Percentiles rank a stretch among this genome's conserved stretches.
Conservation (phyloP, 1,140 invertebrate genomes). For the Stenopsyche tienmushanensis region DNA sequence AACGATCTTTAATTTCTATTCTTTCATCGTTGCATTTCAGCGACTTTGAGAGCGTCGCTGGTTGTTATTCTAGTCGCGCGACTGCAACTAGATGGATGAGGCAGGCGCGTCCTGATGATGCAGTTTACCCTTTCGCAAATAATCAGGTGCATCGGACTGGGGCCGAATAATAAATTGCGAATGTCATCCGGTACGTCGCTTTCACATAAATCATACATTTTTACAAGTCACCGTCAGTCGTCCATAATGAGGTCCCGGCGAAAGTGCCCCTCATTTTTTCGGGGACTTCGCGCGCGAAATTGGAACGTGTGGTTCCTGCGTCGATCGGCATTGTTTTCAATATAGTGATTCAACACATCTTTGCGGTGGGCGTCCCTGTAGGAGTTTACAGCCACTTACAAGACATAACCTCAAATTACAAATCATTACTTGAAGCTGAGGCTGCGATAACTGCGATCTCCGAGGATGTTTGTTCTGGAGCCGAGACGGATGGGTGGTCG, state of each 20-base stretch:
- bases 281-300: neutral
- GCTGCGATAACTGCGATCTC: slow-evolving; percentile 2
- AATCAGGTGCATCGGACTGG: neutral
- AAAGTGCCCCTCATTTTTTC: too few relatives aligned
- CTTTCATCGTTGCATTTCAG: too few relatives aligned
- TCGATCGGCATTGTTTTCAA: slow-evolving; percentile 1
- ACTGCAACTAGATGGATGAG: neutral
- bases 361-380: neutral
- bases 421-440: slow-evolving; percentile 3
- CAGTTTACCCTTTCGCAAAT: neutral
- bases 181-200: slow-evolving; percentile 11
- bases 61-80: neutral
- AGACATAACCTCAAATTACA: slow-evolving; percentile 12
- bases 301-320: neutral
- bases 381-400: slow-evolving; percentile 27
- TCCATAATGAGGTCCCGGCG: too few relatives aligned
- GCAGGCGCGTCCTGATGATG: neutral
- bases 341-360: neutral
- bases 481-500: neutral
- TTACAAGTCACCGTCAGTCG: slow-evolving; percentile 17
- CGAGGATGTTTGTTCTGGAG: neutral
- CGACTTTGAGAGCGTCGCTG: neutral
- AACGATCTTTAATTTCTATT: too few relatives aligned
- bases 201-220: slow-evolving; percentile 29
- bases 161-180: slow-evolving; percentile 26